Evolutionary conservation across 1,140 invertebrate genomes (phyloP), one percentile per base, ranked within the genome.

Genomic region (Papilio helenus): DNA sequence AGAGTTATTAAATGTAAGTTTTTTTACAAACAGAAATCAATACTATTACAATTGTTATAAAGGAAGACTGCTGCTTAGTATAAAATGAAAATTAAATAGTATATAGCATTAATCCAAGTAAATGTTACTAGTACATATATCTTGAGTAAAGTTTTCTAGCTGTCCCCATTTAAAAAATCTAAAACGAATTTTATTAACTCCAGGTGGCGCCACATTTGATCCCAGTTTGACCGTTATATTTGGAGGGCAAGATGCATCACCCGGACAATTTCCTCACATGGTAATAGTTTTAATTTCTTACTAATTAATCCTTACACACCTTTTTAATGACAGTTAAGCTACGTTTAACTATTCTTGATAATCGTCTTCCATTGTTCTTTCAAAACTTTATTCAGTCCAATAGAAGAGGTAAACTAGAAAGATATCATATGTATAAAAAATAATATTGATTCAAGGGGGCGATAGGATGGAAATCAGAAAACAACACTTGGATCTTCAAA

Each of bases 401-500:
- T 39, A 39, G 5, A 39, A 5, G 3, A 39, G 34, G 4, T 8
- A 5, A 39, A 14, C 3, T 46, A 46, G 44, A 46, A 1, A 46
- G 44, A 12, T 46, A 16, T n/a, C n/a, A n/a, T 46, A 46, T 39
- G 34, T 39, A 39, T 8, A 39, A 8, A 68, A 68, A 8, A 58
- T 20, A 9, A 68, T 7, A 29, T 29, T 29, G 10, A 14, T 58
- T 61, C 16, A 71, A 84, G 79, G 82, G 77, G 18, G 81, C 83
- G 2, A 46, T 84, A 29, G 83, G 83, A 7, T 87, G 82, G 82
- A 72, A 79, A 46, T 72, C 77, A 18, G 65, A 26, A 4, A 79
- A 55, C 1, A 79, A 79, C 3, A 82, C 79, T 0, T 87, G 84
- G 84, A 76, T 80, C 29, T 89, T 87, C 79, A 83, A 84, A 42